Evolutionary conservation across 2,797 vertebrate genomes (phyloP).

Genomic region (Psittacula derbiana): DNA sequence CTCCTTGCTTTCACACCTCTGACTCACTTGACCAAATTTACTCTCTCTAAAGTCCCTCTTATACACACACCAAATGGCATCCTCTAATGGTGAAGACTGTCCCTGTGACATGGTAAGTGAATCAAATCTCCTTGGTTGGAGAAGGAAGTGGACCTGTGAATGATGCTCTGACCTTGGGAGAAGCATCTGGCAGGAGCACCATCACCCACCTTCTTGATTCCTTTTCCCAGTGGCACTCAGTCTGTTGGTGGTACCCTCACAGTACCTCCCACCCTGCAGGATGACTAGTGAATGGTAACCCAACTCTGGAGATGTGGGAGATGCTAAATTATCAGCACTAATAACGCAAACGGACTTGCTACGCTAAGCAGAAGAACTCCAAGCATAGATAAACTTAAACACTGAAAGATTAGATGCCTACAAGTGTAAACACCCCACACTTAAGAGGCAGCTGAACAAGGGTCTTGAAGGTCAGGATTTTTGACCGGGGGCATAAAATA

Average conservation of each 20-base stretch:
- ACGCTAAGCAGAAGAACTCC: neutral
- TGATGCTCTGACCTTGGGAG: neutral
- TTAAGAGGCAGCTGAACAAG: neutral
- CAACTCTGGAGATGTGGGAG: neutral
- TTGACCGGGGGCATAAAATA: neutral
- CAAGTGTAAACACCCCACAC: neutral
- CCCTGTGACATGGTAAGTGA: rapidly evolving
- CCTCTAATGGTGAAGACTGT: neutral
- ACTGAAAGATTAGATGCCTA: neutral
- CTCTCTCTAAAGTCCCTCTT: neutral
- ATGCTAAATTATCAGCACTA: neutral
- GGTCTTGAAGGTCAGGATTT: neutral
- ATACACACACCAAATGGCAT: neutral
- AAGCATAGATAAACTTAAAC: neutral
- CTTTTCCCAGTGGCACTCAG: rapidly evolving
- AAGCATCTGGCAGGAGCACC: neutral
- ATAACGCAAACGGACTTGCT: neutral
- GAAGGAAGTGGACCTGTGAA: neutral
- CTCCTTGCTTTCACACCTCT: neutral
- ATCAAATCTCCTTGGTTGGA: rapidly evolving
- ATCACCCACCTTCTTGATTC: neutral
- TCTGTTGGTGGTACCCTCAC: neutral
- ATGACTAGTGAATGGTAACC: neutral
- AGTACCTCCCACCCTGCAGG: neutral
- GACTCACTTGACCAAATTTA: neutral